Base-by-base conservation (phyloP, 1,140 invertebrate genomes). In the Metaphire vulgaris region DNA sequence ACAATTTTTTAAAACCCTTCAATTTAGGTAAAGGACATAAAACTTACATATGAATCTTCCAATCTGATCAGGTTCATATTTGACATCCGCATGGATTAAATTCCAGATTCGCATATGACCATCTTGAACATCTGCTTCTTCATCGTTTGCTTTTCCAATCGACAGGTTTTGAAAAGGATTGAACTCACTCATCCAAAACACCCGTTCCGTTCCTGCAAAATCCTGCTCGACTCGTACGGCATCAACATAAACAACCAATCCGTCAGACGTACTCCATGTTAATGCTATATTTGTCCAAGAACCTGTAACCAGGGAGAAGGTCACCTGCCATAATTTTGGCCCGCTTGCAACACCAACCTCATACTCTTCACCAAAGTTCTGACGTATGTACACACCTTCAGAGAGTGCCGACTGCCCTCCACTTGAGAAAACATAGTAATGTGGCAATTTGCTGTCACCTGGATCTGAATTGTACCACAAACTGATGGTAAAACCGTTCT, bases 361-460 rank as follows among this genome's bases (percentile, higher is more conserved):
- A 70, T 80, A 82, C 76, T 84, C 82, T 67, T 80, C 75, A 1
- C 81, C 82, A 30, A 74, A 79, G 21, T 75, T 77, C 71, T 82
- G 80, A 26, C 71, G 33, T 2, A 84, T 28, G 76, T 83, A 84
- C 68, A 81, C 80, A 29, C 83, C 83, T 1, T 83, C 80, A 1
- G 80, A 81, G 34, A 79, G 77, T 0, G 74, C 31, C 0, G 75
- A 75, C 74, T 82, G 78, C 0, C 83, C 83, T 12, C 83, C 83
- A 66, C 76, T 80, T 30, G 80, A 79, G 0, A 85, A 29, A 2
- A 85, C 30, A 21, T 78, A 82, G 31, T 33, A 28, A 31, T 64
- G 33, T 1, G 41, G 33, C 73, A 16, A 6, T 71, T 72, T 12
- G 65, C 68, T 28, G 74, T 56, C 32, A 69, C 68, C 66, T 14